These are phyloP conservation scores for Cydia pomonella DNA, from an alignment of 1,140 invertebrate species.

Conservation along the genomic window DNA sequence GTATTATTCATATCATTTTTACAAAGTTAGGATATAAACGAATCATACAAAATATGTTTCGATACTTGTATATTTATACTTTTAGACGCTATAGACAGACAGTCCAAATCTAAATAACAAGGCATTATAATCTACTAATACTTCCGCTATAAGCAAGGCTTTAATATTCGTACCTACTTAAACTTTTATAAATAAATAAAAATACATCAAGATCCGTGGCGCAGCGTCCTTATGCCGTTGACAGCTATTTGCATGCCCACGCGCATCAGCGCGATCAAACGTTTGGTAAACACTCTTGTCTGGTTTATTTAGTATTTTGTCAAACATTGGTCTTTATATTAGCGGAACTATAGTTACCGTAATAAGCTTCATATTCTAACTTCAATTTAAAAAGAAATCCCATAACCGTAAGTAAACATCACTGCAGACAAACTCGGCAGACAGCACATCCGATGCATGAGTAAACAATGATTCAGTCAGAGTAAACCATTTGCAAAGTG, in stretches of 20 bases:
- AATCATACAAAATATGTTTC: too few species aligned
- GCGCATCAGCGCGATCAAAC: conserved; percentile 14
- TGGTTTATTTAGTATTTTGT: not conserved
- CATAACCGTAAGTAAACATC: too few species aligned
- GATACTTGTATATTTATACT: too few species aligned
- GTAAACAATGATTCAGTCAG: not conserved
- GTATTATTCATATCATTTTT: too few species aligned
- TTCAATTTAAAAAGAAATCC: too few species aligned
- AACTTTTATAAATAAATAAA: not conserved
- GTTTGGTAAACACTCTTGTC: conserved; percentile 5
- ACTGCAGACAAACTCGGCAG: too few species aligned
- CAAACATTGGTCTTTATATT: conserved; percentile 16
- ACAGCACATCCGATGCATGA: not conserved
- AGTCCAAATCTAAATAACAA: too few species aligned
- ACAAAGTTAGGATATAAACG: too few species aligned
- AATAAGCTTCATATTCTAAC: not conserved
- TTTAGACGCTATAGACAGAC: too few species aligned
- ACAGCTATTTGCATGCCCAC: conserved; percentile 26
- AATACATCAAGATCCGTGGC: not conserved
- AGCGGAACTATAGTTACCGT: not conserved
- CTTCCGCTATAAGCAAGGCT: too few species aligned
- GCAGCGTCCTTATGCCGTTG: conserved; percentile 3
- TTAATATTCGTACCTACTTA: too few species aligned
- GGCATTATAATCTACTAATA: too few species aligned
- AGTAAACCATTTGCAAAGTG: not conserved